phyloP scores from a whole-genome alignment of 2,113 vertebrate genomes.

The Carassius gibelio region DNA sequence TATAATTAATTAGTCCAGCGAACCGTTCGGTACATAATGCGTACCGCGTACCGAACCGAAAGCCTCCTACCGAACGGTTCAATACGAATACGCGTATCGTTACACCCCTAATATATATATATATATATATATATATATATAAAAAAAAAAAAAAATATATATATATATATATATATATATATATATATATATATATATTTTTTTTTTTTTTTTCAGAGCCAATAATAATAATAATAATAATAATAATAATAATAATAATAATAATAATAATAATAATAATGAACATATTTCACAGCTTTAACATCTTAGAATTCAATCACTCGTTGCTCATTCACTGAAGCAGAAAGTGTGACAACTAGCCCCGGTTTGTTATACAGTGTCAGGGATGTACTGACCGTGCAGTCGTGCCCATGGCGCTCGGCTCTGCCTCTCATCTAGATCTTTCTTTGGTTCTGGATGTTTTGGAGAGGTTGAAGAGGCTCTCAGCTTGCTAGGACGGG shows the following conservation, averaged over 20 bases:
- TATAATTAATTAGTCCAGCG: no score
- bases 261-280: neutral
- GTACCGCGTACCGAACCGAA: no score
- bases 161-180: no score
- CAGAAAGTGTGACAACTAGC: neutral
- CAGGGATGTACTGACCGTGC: conserved; percentile 38
- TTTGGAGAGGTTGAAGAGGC: conserved; percentile 1
- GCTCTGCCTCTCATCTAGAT: conserved; percentile 41
- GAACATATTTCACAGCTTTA: neutral
- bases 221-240: neutral
- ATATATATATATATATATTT: no score
- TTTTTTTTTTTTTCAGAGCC: neutral
- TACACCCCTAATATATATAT: no score
- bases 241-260: neutral
- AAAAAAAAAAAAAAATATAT: no score
- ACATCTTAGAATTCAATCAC: no score
- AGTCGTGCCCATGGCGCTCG: conserved; percentile 37
- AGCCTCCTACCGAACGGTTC: no score
- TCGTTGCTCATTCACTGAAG: neutral
- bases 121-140: no score
- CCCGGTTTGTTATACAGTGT: neutral
- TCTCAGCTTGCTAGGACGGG: conserved; percentile 46
- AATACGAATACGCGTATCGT: no score
- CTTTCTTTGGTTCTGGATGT: conserved; percentile 12
- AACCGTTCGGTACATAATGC: no score